These are phyloP conservation scores for Arrhopalites spinosus DNA, from an alignment of 2,888 invertebrate species.

Conservation along the genomic window DNA sequence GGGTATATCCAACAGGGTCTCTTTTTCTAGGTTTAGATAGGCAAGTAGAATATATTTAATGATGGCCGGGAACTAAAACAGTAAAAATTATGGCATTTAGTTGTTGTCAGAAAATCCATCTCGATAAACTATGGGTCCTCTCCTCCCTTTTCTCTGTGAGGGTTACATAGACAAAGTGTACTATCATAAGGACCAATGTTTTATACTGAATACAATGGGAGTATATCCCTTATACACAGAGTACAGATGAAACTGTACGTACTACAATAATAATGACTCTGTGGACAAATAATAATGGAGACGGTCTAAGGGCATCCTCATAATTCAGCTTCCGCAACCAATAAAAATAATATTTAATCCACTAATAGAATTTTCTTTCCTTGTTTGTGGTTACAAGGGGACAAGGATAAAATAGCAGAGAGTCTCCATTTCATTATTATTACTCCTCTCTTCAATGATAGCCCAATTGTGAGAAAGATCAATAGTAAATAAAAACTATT, in stretches of 20 bases:
- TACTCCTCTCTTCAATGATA: no score
- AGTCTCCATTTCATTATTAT: no score
- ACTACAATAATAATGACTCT: conserved; percentile 10
- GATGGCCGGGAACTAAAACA: background rate
- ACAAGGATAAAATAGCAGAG: no score
- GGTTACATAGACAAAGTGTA: background rate
- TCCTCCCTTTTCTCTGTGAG: background rate
- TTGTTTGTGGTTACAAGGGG: no score
- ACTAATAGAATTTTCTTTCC: conserved; percentile 21
- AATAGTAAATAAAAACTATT: no score
- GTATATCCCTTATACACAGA: no score
- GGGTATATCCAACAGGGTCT: background rate
- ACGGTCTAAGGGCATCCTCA: conserved; percentile 9
- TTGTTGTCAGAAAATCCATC: conserved; percentile 7
- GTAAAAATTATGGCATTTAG: conserved; percentile 4
- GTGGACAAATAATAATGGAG: conserved; percentile 12
- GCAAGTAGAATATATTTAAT: background rate
- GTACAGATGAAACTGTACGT: no score
- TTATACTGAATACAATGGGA: background rate
- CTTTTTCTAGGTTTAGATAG: background rate
- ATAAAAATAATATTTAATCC: conserved; percentile 29
- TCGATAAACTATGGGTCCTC: background rate
- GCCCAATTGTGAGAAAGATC: no score
- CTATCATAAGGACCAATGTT: no score
- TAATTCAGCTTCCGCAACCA: conserved; percentile 27